Percentiles rank a stretch among this genome's conserved stretches.
Evolutionary conservation across 2,888 invertebrate species (phyloP).

Genomic region (Protonemura montana): DNA sequence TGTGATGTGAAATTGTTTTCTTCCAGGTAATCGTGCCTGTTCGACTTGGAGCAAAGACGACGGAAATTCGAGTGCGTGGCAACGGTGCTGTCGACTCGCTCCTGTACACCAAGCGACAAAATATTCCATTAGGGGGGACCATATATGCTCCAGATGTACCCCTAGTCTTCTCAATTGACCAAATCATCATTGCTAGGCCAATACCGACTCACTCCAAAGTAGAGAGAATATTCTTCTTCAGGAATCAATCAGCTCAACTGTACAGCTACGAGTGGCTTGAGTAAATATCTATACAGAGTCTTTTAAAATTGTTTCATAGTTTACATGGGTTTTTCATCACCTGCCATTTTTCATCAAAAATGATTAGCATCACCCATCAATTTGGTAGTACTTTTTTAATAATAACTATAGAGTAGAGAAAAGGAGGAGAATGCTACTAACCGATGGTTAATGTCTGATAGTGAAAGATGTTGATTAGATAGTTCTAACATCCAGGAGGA

Average conservation of each 20-base stretch:
- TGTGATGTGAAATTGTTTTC: background rate
- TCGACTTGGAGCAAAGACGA: slow-evolving; percentile 43
- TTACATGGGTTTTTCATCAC: too few species aligned
- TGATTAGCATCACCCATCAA: too few species aligned
- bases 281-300: background rate
- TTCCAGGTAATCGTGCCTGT: background rate
- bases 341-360: too few species aligned
- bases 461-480: too few species aligned
- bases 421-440: too few species aligned
- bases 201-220: slow-evolving; percentile 55
- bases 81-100: slow-evolving; percentile 46
- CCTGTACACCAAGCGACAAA: background rate
- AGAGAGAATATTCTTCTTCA: slow-evolving; percentile 58
- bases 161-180: slow-evolving; percentile 57
- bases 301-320: background rate
- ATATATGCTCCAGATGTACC: slow-evolving; percentile 49
- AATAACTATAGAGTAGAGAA: too few species aligned
- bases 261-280: slow-evolving; percentile 14
- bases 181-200: slow-evolving; percentile 54
- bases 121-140: background rate
- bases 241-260: slow-evolving; percentile 42
- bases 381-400: too few species aligned
- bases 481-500: too few species aligned
- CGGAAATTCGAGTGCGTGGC: slow-evolving; percentile 50
- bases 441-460: too few species aligned